These are phyloP conservation scores for Phymatocera aterrima DNA, from an alignment of 2,888 invertebrate species.

Conservation along the genomic window DNA sequence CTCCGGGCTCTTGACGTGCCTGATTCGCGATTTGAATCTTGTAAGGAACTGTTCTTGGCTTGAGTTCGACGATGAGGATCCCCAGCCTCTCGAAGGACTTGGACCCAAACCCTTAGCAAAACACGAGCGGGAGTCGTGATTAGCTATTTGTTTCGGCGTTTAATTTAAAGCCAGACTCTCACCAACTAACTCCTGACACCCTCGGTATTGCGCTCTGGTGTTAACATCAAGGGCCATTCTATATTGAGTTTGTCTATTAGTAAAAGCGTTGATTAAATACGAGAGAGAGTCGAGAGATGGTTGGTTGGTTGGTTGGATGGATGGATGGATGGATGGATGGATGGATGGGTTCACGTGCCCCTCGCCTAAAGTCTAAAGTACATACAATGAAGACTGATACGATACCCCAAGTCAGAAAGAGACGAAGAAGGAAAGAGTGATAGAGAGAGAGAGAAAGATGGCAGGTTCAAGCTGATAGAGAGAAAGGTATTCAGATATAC, in stretches of 20 bases:
- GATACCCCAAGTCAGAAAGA: conserved; percentile 48
- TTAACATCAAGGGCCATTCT: conserved; percentile 67
- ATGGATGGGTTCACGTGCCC: conserved; percentile 45
- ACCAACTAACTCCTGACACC: conserved; percentile 46
- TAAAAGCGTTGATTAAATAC: conserved; percentile 72
- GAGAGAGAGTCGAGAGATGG: conserved; percentile 51
- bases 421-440: conserved; percentile 34
- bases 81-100: conserved; percentile 4
- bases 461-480: too few species aligned
- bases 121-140: conserved; percentile 65
- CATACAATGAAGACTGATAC: conserved; percentile 66
- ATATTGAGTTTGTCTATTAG: conserved; percentile 72
- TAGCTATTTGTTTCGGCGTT: conserved; percentile 72
- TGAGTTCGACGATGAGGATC: background rate
- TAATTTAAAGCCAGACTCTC: conserved; percentile 66
- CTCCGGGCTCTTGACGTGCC: background rate
- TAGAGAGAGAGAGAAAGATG: conserved; percentile 44
- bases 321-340: conserved; percentile 57
- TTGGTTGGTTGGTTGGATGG: too few species aligned
- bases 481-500: too few species aligned
- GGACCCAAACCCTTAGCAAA: conserved; percentile 47
- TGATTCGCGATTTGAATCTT: conserved; percentile 4
- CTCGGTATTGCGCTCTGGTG: conserved; percentile 35
- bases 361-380: conserved; percentile 53
- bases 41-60: background rate